A percentile compares a stretch with the other conserved stretches of the same genome.
Conservation (phyloP, 2,113 vertebrate genomes). For the Gadus chalcogrammus region DNA sequence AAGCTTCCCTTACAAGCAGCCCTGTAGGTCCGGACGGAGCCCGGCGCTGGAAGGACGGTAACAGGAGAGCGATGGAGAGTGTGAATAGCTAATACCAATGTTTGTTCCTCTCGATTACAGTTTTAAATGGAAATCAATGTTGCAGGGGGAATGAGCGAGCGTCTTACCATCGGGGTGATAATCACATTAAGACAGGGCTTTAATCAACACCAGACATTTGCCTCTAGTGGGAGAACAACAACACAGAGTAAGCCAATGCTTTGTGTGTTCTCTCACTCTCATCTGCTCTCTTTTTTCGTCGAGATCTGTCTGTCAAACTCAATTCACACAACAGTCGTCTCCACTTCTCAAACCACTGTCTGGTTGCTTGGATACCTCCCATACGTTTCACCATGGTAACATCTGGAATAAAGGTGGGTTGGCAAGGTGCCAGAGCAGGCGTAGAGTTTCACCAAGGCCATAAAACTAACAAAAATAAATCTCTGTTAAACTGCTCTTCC, state of each 20-base stretch:
- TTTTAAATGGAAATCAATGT: slow-evolving; percentile 81
- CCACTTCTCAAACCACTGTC: slow-evolving; percentile 65
- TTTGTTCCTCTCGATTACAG: slow-evolving; percentile 80
- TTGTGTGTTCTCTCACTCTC: slow-evolving; percentile 56
- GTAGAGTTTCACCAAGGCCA: slow-evolving; percentile 69
- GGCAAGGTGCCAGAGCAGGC: slow-evolving; percentile 73
- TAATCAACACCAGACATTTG: slow-evolving; percentile 73
- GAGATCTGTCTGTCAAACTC: slow-evolving; percentile 25
- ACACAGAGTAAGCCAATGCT: slow-evolving; percentile 58
- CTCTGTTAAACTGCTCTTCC: slow-evolving; percentile 64
- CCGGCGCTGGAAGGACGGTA: too few relatives aligned
- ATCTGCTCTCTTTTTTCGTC: slow-evolving; percentile 24
- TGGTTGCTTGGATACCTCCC: slow-evolving; percentile 77
- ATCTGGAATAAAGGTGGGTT: slow-evolving; percentile 84
- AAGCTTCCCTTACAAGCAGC: slow-evolving; percentile 31
- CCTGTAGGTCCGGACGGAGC: slow-evolving; percentile 27
- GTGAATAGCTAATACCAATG: slow-evolving; percentile 70
- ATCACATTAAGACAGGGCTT: slow-evolving; percentile 68
- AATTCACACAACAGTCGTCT: slow-evolving; percentile 54
- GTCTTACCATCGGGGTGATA: slow-evolving; percentile 62
- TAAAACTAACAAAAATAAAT: slow-evolving; percentile 81
- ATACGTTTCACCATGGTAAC: slow-evolving; percentile 77
- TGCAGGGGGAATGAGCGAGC: slow-evolving; percentile 68
- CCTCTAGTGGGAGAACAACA: slow-evolving; percentile 67
- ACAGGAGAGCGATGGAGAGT: slow-evolving; percentile 42